These are phyloP conservation scores for Acrocephalus scirpaceus DNA, from an alignment of 2,797 vertebrate genomes.

Conservation along the genomic window DNA sequence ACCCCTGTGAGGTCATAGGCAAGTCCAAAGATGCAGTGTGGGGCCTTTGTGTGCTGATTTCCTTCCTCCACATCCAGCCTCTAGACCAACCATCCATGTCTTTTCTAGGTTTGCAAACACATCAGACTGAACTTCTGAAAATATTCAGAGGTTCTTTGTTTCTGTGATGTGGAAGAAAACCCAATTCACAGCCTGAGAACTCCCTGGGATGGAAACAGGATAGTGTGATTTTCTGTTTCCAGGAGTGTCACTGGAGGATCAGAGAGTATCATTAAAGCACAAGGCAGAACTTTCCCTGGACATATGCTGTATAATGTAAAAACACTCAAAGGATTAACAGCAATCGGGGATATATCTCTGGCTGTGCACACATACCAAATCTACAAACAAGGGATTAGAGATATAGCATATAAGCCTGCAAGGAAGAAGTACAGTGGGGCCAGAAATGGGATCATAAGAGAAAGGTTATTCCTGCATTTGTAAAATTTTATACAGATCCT, in stretches of 20 bases:
- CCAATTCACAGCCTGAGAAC: not conserved
- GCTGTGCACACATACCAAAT: not conserved
- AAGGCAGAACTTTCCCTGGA: slow-evolving; percentile 7
- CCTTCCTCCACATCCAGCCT: not conserved
- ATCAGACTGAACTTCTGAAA: not conserved
- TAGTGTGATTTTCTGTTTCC: not conserved
- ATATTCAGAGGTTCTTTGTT: not conserved
- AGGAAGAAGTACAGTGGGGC: not conserved
- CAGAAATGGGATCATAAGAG: not conserved
- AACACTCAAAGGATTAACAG: slow-evolving; percentile 58
- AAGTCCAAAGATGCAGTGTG: not conserved
- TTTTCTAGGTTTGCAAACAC: not conserved
- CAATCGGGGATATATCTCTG: slow-evolving; percentile 21
- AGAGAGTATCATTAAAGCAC: not conserved
- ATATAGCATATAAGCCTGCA: not conserved
- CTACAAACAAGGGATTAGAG: slow-evolving; percentile 27
- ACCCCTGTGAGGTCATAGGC: not conserved
- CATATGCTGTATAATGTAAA: slow-evolving; percentile 18
- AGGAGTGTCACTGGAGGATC: not conserved
- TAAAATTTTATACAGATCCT: not conserved
- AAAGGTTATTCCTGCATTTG: not conserved
- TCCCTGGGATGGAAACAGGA: not conserved
- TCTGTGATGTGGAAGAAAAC: not conserved
- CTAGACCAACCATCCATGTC: not conserved
- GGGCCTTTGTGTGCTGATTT: not conserved